Evolutionary conservation across 53 echinoderm and acorn worm species (phyloP), one percentile per base, ranked within the genome.

Genomic region (Actinopyga echinites): DNA sequence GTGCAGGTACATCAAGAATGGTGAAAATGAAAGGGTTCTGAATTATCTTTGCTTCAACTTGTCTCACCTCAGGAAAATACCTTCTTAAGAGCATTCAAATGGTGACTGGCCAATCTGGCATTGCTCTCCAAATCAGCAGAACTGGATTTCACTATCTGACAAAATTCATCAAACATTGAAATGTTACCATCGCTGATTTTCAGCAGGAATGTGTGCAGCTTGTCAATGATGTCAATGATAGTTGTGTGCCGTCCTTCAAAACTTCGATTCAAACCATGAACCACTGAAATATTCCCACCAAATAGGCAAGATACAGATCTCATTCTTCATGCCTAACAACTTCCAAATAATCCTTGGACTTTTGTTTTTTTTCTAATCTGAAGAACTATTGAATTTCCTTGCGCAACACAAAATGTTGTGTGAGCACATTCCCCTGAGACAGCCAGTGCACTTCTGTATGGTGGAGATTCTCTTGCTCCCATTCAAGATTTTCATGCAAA

Each of bases 171-270:
- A 21, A 63, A 26, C 64, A 26, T 26, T 3, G 64, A 11, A 63
- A 63, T 19, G 22, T 63, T 63, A 63, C 64, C 64, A 63, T 63
- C 64, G 58, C 8, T 57, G 58, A 63, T 63, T 63, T 63, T 63
- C 64, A 63, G 8, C 64, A 63, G 64, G 24, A 63, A 63, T 25
- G 26, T 25, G 23, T 25, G 64, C 64, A 63, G 28, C 8, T 21
- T 63, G 64, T 63, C 26, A 1, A 63, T 63, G 2, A 26, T 25
- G 64, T 63, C 64, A 63, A 63, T 63, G 64, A 63, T 25, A 63
- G 64, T 63, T 11, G 23, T 25, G 9, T 63, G 64, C 28, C 64
- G 1, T 63, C 64, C 64, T 63, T 63, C 19, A 11, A 21, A 25
- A 25, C 64, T 63, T 63, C 8, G 23, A 63, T 63, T 63, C 64